Conservation (phyloP, 2,888 invertebrate species). For the Lapara coniferarum region DNA sequence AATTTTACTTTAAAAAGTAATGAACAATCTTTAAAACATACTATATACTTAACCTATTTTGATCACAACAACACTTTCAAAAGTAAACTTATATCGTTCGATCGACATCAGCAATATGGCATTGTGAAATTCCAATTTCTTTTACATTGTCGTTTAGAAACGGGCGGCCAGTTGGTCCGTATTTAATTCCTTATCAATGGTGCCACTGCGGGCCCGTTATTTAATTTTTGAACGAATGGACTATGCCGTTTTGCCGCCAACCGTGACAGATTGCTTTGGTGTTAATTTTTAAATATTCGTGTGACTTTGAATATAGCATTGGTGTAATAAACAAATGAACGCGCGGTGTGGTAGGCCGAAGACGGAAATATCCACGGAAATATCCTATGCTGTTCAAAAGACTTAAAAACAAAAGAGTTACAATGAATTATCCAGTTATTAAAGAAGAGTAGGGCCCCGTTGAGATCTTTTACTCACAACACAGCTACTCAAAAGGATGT, state of each 20-base stretch:
- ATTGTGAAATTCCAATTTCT: slow-evolving; percentile 68
- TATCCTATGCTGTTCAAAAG: too few relatives aligned
- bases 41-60: not conserved
- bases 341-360: not conserved
- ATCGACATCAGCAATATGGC: slow-evolving; percentile 56
- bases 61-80: not conserved
- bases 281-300: slow-evolving; percentile 10
- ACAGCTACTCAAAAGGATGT: too few relatives aligned
- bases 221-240: slow-evolving; percentile 63
- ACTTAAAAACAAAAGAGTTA: too few relatives aligned
- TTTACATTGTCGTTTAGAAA: slow-evolving; percentile 54
- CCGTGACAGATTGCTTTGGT: slow-evolving; percentile 50
- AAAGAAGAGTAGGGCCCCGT: too few relatives aligned
- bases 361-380: too few relatives aligned
- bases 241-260: slow-evolving; percentile 44
- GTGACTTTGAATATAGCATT: slow-evolving; percentile 7
- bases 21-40: too few relatives aligned
- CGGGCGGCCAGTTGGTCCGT: slow-evolving; percentile 47
- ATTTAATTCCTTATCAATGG: slow-evolving; percentile 71
- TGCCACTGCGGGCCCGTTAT: slow-evolving; percentile 65
- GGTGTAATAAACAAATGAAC: not conserved
- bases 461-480: too few relatives aligned
- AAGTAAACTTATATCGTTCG: slow-evolving; percentile 41
- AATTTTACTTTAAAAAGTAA: too few relatives aligned
- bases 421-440: too few relatives aligned